phyloP scores from a whole-genome alignment of 2,113 vertebrate genomes.

The Pomatorhinus ruficollis region DNA sequence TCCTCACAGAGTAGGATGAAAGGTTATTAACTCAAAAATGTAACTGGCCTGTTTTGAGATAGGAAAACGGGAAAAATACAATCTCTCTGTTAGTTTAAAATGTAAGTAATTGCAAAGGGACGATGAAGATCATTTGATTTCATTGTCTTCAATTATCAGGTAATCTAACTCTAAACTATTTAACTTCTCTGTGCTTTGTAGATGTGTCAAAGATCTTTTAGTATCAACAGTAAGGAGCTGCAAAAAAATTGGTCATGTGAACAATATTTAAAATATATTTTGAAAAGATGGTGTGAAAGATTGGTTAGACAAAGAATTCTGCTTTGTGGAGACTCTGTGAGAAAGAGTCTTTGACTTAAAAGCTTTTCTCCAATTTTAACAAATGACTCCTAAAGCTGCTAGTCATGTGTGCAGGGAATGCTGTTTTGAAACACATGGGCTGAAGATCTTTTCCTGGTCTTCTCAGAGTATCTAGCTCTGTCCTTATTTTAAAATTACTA shows the following conservation, averaged over 20 bases:
- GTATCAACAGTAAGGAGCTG: neutral
- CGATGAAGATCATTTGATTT: neutral
- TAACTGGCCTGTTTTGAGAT: neutral
- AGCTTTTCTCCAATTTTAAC: neutral
- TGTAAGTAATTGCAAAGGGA: neutral
- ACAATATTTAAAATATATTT: neutral
- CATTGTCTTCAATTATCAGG: neutral
- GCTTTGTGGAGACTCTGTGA: neutral
- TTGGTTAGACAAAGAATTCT: neutral
- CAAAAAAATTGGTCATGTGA: neutral
- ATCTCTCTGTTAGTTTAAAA: neutral
- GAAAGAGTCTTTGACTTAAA: neutral
- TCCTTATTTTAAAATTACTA: neutral
- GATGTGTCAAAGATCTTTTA: neutral
- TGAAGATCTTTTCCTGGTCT: neutral
- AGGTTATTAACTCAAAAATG: neutral
- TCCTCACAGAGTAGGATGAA: neutral
- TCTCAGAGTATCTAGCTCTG: neutral
- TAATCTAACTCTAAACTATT: neutral
- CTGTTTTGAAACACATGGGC: neutral
- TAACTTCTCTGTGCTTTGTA: rapidly evolving
- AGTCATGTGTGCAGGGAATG: neutral
- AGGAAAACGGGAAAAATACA: neutral
- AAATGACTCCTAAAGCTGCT: neutral
- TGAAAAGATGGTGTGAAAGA: neutral